Evolutionary conservation across 2,888 invertebrate genomes (phyloP), one percentile per base, ranked within the genome.

Genomic region (Archips xylosteana): DNA sequence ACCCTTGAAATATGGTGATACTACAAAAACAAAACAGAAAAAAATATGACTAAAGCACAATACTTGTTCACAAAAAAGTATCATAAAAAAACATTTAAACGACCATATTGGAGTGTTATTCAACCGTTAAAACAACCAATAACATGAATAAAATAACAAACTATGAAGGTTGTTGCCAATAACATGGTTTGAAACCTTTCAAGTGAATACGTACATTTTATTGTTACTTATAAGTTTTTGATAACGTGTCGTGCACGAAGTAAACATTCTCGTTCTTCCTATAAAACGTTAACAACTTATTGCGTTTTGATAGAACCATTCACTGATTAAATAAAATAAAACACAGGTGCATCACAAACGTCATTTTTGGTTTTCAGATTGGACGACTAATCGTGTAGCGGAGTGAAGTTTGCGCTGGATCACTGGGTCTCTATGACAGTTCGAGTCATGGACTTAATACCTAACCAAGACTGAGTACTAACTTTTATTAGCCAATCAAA

Each of bases 121-220:
- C 42, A 49, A 54, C 9, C 6, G 51, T 59, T 12, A 59, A 70
- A 62, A 60, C 49, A 75, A 74, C 70, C 69, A 76, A 75, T 77
- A 70, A 72, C 75, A 75, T 73, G 65, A 57, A 51, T 70, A 73
- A 68, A 71, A 75, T 71, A 78, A 79, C 81, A 81, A 81, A 75
- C 60, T 34, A 42, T 66, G 63, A 75, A 75, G 67, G 70, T 75
- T 68, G 71, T 68, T 68, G 62, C 81, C 79, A 80, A 80, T 70
- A 76, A 75, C 78, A 82, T 85, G 86, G 85, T 83, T 85, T 76
- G 88, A 91, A 90, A 87, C 88, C 88, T 75, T 83, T 83, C 77
- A 88, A 89, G 84, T 87, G 84, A 70, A 49, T 54, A 89, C 89
- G 88, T 86, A 89, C 88, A 80, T 80, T 84, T 85, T 85, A 83